Evolutionary conservation across 2,797 vertebrate genomes (phyloP).

Genomic region (Pangasius macronema): DNA sequence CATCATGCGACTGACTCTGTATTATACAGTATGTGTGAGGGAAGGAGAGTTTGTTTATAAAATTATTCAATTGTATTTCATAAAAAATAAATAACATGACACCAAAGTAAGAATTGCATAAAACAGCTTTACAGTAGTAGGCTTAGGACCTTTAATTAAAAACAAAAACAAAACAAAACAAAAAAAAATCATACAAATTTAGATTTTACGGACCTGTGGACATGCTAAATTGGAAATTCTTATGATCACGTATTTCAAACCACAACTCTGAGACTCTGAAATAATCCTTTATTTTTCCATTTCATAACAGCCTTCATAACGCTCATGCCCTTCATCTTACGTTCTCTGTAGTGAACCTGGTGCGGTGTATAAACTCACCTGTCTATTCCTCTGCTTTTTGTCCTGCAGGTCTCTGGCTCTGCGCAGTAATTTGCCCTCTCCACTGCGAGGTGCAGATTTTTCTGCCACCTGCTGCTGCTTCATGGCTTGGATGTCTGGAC

Average conservation of each 20-base stretch:
- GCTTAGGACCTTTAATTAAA: conserved; percentile 11
- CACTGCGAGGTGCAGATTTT: conserved; percentile 67
- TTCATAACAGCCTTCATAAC: conserved; percentile 4
- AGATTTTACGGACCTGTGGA: not conserved
- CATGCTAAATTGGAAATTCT: conserved; percentile 7
- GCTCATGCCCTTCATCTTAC: conserved; percentile 5
- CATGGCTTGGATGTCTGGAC: conserved; percentile 81
- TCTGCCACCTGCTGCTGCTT: conserved; percentile 82
- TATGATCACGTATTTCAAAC: not conserved
- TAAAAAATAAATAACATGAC: conserved; percentile 15
- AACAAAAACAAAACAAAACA: not conserved
- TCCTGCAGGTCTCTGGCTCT: conserved; percentile 69
- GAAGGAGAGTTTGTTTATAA: conserved; percentile 11
- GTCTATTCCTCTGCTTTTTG: conserved; percentile 66
- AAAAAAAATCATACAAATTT: not conserved
- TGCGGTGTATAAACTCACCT: conserved; percentile 55
- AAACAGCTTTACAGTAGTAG: not conserved
- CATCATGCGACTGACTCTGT: conserved; percentile 25
- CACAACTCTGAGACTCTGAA: not conserved
- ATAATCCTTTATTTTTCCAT: not conserved
- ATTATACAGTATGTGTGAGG: not conserved
- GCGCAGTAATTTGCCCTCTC: conserved; percentile 77
- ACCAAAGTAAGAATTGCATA: not conserved
- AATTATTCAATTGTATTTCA: conserved; percentile 5
- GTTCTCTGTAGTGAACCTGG: not conserved